phyloP scores from a whole-genome alignment of 37 sponge, comb jelly and placozoan species.

The Chondrosia reniformis region DNA sequence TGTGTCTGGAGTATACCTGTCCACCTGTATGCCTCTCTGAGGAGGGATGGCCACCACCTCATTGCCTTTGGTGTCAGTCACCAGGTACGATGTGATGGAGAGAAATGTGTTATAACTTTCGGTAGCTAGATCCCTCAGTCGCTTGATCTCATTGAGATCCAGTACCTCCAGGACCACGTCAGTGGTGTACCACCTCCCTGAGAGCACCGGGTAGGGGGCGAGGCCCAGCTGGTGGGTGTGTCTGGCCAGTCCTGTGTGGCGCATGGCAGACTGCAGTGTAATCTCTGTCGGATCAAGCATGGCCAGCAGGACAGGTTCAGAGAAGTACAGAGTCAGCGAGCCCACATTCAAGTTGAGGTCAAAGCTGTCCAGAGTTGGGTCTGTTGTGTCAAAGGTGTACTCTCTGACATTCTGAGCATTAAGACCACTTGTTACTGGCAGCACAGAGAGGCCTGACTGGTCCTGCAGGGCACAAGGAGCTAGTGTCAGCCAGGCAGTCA shows the following conservation, averaged over 20 bases:
- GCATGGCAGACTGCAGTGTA: slow-evolving; percentile 40
- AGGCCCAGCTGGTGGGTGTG: slow-evolving; percentile 31
- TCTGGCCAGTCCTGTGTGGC: neutral
- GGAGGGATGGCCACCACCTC: slow-evolving; percentile 24
- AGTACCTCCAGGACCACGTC: slow-evolving; percentile 22
- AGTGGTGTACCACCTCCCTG: slow-evolving; percentile 19
- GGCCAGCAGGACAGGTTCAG: slow-evolving; percentile 65
- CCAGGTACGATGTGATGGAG: slow-evolving; percentile 30
- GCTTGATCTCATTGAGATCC: slow-evolving; percentile 71
- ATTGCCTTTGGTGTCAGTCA: slow-evolving; percentile 68
- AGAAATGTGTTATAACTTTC: slow-evolving; percentile 49
- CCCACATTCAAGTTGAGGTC: slow-evolving; percentile 71
- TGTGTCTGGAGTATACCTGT: slow-evolving; percentile 46
- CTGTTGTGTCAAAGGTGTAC: slow-evolving; percentile 50
- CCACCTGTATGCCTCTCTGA: slow-evolving; percentile 39
- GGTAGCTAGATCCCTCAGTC: slow-evolving; percentile 47
- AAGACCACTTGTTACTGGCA: slow-evolving; percentile 3
- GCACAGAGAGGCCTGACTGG: slow-evolving; percentile 33
- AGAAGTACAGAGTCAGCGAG: slow-evolving; percentile 51
- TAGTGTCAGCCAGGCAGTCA: slow-evolving; percentile 51
- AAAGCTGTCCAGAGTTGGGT: slow-evolving; percentile 58
- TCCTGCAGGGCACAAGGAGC: slow-evolving; percentile 65
- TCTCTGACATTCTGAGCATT: slow-evolving; percentile 45
- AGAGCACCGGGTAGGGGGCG: slow-evolving; percentile 6
- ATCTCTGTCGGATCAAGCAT: slow-evolving; percentile 39